Base-by-base conservation (phyloP, 2,888 invertebrate genomes). In the Scaptodrosophila latifasciaeformis region DNA sequence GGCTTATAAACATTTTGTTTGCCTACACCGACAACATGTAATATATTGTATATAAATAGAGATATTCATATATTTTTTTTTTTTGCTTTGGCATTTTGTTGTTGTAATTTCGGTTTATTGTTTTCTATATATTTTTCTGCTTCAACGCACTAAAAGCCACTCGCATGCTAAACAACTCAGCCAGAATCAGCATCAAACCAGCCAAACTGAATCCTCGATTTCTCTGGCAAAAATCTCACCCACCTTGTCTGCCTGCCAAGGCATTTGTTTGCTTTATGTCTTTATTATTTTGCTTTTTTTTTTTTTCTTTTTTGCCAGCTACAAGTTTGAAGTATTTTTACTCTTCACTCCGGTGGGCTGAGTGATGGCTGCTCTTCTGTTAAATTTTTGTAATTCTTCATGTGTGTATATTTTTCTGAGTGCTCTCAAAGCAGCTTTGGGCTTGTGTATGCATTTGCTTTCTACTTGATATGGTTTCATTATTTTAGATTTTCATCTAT, bases 61-160 rank as follows among this genome's bases (percentile, higher is more conserved):
- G 7, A 24, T 56, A 21, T 40, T 12, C 3, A 40, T 21, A 43
- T 43, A 43, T 29, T 2, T 29, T 18, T 43, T 56, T 55, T 55
- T 30, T 30, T 17, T 48, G 52, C 17, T 15, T 37, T 45, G 47
- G 29, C 18, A 2, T 39, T 5, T 27, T 44, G 45, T 18, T 40
- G 57, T 67, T 72, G 80, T 74, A 72, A 79, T 79, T 72, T 74
- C 65, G 60, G 74, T 72, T 74, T 72, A 79, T 72, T 72, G 72
- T 72, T 72, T 79, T 80, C 80, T 72, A 79, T 77, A 79, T 72
- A 72, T 72, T 72, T 72, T 72, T 72, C 80, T 70, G 72, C 72
- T 77, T 77, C 75, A 79, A 70, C 77, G 80, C 72, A 72, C 72
- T 72, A 79, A 79, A 72, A 72, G 72, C 72, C 70, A 72, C 77